Evolutionary conservation across 1,140 invertebrate genomes (phyloP).

Genomic region (Aricia agestis): DNA sequence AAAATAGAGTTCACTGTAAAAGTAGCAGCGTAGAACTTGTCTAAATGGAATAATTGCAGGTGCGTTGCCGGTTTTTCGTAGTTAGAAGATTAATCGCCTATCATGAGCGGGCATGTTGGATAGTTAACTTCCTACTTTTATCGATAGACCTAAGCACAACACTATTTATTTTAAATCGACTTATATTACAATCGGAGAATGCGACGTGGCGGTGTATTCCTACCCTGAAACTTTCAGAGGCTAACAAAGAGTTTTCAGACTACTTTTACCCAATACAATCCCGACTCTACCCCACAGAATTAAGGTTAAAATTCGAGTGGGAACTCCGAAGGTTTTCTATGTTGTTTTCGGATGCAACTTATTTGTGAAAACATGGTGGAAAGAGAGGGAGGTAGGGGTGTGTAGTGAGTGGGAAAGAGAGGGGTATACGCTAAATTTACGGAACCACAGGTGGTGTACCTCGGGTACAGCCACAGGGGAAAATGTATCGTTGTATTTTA

Average conservation of each 20-base stretch:
- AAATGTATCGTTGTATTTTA: not conserved
- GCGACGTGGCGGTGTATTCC: slow-evolving; percentile 56
- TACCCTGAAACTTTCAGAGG: slow-evolving; percentile 64
- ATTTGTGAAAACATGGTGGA: slow-evolving; percentile 70
- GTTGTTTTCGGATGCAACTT: slow-evolving; percentile 74
- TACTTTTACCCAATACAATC: slow-evolving; percentile 25
- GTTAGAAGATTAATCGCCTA: no score
- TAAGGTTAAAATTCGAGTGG: slow-evolving; percentile 36
- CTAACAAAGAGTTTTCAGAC: slow-evolving; percentile 59
- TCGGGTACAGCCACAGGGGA: slow-evolving; percentile 55
- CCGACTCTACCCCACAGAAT: slow-evolving; percentile 29
- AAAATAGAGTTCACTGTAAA: no score
- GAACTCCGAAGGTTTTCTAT: slow-evolving; percentile 54
- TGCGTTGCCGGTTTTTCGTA: no score
- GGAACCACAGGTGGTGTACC: slow-evolving; percentile 73
- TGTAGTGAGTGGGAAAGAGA: slow-evolving; percentile 39
- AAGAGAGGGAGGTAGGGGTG: slow-evolving; percentile 37
- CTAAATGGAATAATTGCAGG: no score
- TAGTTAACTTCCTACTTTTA: slow-evolving; percentile 5
- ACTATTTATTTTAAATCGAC: slow-evolving; percentile 70
- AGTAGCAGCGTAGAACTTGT: no score
- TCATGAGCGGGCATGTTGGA: not conserved
- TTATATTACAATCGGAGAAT: slow-evolving; percentile 73
- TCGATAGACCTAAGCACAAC: slow-evolving; percentile 36
- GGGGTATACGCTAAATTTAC: slow-evolving; percentile 67